A percentile compares a stretch with the other conserved stretches of the same genome.
Conservation (phyloP, 92 coral and sea anemone species). For the Parazoanthus swiftii region DNA sequence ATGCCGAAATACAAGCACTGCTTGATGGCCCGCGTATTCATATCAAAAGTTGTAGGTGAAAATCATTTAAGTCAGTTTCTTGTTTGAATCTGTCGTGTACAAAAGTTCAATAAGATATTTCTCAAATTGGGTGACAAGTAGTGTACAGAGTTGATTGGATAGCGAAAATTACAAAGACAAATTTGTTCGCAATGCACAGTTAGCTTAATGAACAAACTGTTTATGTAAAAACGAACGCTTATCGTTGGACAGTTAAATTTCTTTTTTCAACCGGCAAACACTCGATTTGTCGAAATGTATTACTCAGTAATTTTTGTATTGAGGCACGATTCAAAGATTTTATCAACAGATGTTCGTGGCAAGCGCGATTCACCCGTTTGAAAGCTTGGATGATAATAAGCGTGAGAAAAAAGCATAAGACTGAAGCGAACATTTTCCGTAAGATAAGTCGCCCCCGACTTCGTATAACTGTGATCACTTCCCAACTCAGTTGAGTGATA, state of each 20-base stretch:
- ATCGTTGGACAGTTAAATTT: neutral
- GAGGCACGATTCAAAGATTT: neutral
- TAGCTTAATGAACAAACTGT: neutral
- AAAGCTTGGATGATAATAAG: neutral
- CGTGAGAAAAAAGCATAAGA: neutral
- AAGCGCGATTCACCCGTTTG: neutral
- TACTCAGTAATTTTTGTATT: neutral
- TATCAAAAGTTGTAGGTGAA: neutral
- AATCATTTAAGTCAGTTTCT: neutral
- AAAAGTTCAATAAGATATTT: neutral
- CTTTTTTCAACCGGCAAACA: too few species aligned
- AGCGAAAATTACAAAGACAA: neutral
- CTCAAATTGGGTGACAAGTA: neutral
- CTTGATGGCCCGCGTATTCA: neutral
- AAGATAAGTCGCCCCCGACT: neutral
- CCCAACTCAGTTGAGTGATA: neutral
- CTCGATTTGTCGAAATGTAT: neutral
- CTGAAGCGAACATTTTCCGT: neutral
- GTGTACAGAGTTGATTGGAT: neutral
- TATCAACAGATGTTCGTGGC: neutral
- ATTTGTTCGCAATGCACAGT: neutral
- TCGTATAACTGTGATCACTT: neutral
- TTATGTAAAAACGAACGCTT: neutral
- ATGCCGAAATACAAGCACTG: neutral
- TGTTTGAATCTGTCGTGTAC: neutral